Percentiles rank a stretch among this genome's conserved stretches.
These are phyloP conservation scores for Macrobrachium rosenbergii DNA, from an alignment of 1,140 invertebrate species.

Conservation along the genomic window DNA sequence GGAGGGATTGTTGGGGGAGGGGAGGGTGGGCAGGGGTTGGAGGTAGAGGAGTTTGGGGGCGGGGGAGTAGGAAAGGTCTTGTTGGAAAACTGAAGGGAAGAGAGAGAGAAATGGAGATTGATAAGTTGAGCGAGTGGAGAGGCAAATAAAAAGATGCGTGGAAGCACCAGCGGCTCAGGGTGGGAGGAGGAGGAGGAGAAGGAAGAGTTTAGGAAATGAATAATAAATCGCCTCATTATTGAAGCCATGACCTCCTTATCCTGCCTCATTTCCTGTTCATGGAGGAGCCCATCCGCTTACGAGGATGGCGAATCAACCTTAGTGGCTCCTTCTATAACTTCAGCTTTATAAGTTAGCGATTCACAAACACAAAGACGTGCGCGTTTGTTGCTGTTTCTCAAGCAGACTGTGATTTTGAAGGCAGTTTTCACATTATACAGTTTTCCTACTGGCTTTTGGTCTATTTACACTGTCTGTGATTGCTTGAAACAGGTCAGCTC, in stretches of 20 bases:
- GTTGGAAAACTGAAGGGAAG: not conserved
- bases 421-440: not conserved
- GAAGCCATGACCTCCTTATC: not conserved
- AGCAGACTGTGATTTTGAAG: not conserved
- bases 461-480: not conserved
- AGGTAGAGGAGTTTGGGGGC: not conserved
- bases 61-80: not conserved
- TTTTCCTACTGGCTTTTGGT: constrained; percentile 4
- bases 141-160: not conserved
- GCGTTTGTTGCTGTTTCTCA: not conserved
- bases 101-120: not conserved
- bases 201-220: not conserved
- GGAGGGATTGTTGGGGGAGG: too few species aligned
- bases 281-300: too few species aligned
- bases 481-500: not conserved
- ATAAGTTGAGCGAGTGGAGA: constrained; percentile 2
- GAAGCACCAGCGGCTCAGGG: not conserved
- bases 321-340: too few species aligned
- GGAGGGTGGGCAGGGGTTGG: too few species aligned
- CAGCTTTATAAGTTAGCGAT: too few species aligned
- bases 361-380: not conserved
- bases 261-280: not conserved
- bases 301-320: too few species aligned
- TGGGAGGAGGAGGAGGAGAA: not conserved
- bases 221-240: not conserved